These are phyloP conservation scores for Diplosoma virens DNA, from an alignment of 23 tunicate species.

Conservation along the genomic window DNA sequence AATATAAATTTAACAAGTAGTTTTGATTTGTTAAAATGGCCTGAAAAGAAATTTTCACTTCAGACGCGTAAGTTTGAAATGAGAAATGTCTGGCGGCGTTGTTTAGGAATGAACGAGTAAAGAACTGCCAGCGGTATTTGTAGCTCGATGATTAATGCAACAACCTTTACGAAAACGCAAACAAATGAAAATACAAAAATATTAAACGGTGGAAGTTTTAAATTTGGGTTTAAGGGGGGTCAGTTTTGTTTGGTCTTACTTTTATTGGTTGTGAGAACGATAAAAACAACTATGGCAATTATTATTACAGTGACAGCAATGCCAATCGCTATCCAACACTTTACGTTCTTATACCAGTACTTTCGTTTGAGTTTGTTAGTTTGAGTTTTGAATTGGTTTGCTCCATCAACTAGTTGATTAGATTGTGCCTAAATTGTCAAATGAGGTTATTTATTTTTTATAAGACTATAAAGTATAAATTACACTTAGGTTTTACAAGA, in stretches of 20 bases:
- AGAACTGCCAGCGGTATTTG: too few species aligned
- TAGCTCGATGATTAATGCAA: too few species aligned
- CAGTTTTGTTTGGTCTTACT: background rate
- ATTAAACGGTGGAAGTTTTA: too few species aligned
- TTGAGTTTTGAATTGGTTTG: conserved; percentile 29
- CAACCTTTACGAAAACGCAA: background rate
- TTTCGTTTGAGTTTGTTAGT: conserved; percentile 39
- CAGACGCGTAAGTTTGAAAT: too few species aligned
- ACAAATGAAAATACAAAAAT: background rate
- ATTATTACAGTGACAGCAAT: conserved; percentile 23
- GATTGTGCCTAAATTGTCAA: conserved; percentile 55
- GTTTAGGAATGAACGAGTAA: too few species aligned
- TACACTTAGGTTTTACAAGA: too few species aligned
- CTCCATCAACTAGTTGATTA: conserved; percentile 8
- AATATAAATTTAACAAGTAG: too few species aligned
- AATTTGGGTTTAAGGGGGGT: background rate
- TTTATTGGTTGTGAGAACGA: background rate
- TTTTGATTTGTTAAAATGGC: too few species aligned
- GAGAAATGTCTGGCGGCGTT: too few species aligned
- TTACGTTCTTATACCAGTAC: conserved; percentile 49
- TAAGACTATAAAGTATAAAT: too few species aligned
- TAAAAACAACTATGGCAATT: conserved; percentile 25
- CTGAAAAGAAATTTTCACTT: too few species aligned
- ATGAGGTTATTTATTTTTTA: too few species aligned
- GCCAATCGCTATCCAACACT: conserved; percentile 37